These are phyloP conservation scores for Drosophila sulfurigaster DNA, from an alignment of 1,140 invertebrate species.

Conservation along the genomic window DNA sequence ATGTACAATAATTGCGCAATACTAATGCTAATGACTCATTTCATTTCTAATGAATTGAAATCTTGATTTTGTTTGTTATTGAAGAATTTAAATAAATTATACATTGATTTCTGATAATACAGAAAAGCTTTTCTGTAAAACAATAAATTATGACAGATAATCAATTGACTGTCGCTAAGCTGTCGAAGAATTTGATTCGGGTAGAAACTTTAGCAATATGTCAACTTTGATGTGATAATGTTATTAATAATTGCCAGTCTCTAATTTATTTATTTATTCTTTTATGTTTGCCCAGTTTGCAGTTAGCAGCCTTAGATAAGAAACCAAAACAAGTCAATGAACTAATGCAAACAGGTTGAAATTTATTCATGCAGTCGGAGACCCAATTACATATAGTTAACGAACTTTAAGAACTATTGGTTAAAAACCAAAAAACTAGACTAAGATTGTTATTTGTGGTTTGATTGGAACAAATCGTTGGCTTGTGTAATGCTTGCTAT, in stretches of 20 bases:
- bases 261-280: slow-evolving; percentile 18
- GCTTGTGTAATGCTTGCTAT: slow-evolving; percentile 56
- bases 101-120: neutral
- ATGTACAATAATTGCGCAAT: slow-evolving; percentile 12
- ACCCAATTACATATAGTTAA: slow-evolving; percentile 69
- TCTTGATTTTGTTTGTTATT: slow-evolving; percentile 8
- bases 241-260: neutral
- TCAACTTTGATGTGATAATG: neutral
- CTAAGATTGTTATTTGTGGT: slow-evolving; percentile 45
- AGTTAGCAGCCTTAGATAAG: slow-evolving; percentile 6
- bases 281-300: neutral
- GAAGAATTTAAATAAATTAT: neutral
- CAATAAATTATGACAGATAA: too few relatives aligned
- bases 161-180: too few relatives aligned
- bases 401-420: slow-evolving; percentile 45
- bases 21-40: neutral
- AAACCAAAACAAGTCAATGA: slow-evolving; percentile 40
- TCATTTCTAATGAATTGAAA: slow-evolving; percentile 3
- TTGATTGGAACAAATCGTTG: slow-evolving; percentile 56
- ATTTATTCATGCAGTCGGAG: slow-evolving; percentile 40
- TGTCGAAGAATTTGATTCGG: neutral
- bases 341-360: slow-evolving; percentile 5
- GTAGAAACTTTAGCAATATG: neutral
- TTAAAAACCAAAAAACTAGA: slow-evolving; percentile 12
- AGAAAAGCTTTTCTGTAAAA: neutral